phyloP scores from a whole-genome alignment of 1,140 invertebrate genomes.

The Oryctes rhinoceros region DNA sequence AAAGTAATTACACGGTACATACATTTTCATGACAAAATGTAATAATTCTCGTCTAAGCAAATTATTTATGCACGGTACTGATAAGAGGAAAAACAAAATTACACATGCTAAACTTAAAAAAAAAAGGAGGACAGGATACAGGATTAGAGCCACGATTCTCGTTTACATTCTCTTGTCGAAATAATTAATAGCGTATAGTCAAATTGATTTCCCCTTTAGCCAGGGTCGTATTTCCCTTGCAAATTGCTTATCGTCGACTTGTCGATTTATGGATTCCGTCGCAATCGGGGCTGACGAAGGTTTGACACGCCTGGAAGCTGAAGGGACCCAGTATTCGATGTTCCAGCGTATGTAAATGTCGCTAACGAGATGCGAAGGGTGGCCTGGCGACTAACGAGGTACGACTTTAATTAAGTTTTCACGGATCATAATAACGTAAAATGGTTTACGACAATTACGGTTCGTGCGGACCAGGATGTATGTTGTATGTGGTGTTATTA shows the following conservation, averaged over 20 bases:
- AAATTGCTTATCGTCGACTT: background rate
- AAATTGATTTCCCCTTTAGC: background rate
- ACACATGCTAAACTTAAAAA: too few relatives aligned
- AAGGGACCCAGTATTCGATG: too few relatives aligned
- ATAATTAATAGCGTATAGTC: background rate
- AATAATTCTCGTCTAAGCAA: too few relatives aligned
- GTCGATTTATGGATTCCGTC: conserved; percentile 3
- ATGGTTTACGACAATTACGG: conserved; percentile 48
- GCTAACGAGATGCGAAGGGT: background rate
- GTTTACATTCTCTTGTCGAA: too few relatives aligned
- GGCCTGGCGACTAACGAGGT: background rate
- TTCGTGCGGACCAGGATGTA: conserved; percentile 50
- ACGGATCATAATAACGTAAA: background rate
- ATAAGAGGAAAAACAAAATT: too few relatives aligned
- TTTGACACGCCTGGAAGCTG: background rate
- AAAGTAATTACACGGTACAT: too few relatives aligned
- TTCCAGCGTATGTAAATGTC: conserved; percentile 11
- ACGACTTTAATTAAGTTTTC: conserved; percentile 10
- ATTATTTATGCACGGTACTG: too few relatives aligned
- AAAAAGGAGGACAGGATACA: background rate
- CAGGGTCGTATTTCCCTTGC: background rate
- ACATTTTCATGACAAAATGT: too few relatives aligned
- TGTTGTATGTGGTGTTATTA: too few relatives aligned
- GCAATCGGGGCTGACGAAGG: background rate
- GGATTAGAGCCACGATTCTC: background rate